Evolutionary conservation across 1,140 invertebrate species (phyloP), one percentile per base, ranked within the genome.

Genomic region (Bombus vancouverensis): DNA sequence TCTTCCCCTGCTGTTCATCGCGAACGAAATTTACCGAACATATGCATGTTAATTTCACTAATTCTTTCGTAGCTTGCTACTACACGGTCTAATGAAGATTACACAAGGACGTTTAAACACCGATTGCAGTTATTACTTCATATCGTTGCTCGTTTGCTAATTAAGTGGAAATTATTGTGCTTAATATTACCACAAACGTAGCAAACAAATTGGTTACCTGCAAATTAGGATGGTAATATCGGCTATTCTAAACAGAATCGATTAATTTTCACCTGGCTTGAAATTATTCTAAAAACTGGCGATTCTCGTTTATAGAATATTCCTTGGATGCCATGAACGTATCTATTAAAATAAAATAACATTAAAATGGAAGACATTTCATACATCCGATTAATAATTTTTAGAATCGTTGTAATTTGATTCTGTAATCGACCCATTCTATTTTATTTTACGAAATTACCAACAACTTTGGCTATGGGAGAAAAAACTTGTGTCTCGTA

Each of bases 101-200:
- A 42, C 28, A 53, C 44, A 37, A 22, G 10, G 34, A 1, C 5
- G 22, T 66, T 83, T 83, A 59, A 83, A 83, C 44, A 83, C 28
- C 53, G 81, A 83, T 68, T 37, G 59, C 8, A 77, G 42, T 78
- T 78, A 70, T 83, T 70, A 70, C 74, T 68, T 78, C 62, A 57
- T 83, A 76, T 34, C 42, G 62, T 59, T 44, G 62, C 44, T 8
- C 1, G 71, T 57, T 9, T 25, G 5, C 62, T 83, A 83, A 83
- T 83, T 83, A 83, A 83, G 75, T 83, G 74, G 70, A 70, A 83
- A 78, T 78, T 78, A 83, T 78, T 70, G 65, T 6, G 74, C 25
- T 34, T 68, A 83, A 78, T 34, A 53, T 42, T 18, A 65, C 57
- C 44, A 34, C 59, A 42, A 66, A 42, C 37, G 37, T 39, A 22